Evolutionary conservation across 2,113 vertebrate species (phyloP), one percentile per base, ranked within the genome.

Genomic region (Brevimyrus niger): DNA sequence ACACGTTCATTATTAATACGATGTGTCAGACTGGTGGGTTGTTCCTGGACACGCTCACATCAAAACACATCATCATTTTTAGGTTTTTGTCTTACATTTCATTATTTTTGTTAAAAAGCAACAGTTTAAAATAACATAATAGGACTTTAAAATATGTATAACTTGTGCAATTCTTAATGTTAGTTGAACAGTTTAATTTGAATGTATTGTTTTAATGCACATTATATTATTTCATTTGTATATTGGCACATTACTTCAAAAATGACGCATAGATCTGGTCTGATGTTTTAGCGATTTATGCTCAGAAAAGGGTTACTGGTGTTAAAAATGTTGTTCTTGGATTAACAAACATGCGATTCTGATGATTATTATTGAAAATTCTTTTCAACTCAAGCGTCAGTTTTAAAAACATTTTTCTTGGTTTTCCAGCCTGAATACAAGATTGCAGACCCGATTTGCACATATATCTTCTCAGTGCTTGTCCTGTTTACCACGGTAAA

Each of bases 401-500:
- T 65, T 65, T 65, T 65, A 65, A 65, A 65, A 86, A 23, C 35
- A 10, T 84, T 27, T 53, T 53, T 10, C 27, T 86, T 86, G 44
- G 27, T 15, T 91, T 89, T 48, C 91, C 96, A 99, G 98, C 98
- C 98, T 21, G 97, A 98, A 90, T 97, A 97, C 91, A 99, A 99
- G 94, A 94, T 99, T 92, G 98, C 98, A 7, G 98, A 99, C 91
- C 98, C 98, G 27, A 97, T 99, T 92, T 99, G 98, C 91, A 99
- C 98, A 6, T 99, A 99, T 0, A 91, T 99, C 90, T 99, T 99
- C 94, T 99, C 98, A 7, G 82, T 98, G 90, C 96, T 99, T 92
- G 98, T 99, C 91, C 94, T 98, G 91, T 96, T 97, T 93, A 99
- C 98, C 92, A 99, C 98, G 1, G 38, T 99, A 90, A 97, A 96